Evolutionary conservation across 2,113 vertebrate species (phyloP), one percentile per base, ranked within the genome.

Genomic region (Collichthys lucidus): DNA sequence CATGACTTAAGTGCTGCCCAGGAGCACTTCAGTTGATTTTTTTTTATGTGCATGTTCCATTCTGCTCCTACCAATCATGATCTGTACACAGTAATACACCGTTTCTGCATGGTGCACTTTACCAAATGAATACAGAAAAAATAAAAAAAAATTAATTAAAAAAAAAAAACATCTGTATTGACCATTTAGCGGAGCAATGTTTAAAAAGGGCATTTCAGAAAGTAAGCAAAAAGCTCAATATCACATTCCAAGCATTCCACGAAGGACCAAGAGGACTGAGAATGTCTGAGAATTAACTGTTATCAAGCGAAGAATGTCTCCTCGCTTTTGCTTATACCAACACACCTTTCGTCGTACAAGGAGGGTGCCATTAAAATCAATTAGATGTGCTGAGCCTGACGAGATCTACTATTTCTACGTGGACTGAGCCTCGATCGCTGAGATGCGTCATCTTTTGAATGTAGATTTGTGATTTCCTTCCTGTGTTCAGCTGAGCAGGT

Each of bases 401-500:
- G 47, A n/a, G 14, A 49, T 56, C 53, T 11, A 35, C 20, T 56
- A 61, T 73, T 69, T 60, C 16, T 29, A 19, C 29, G 14, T 5
- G 4, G 40, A 64, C 11, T 50, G 44, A 8, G 42, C 49, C 31
- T 57, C 19, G 2, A 65, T 53, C 22, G 75, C 0, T 66, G 11
- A 72, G 47, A 74, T 55, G 56, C 46, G 57, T 62, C 35, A 70
- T 16, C 24, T 77, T 70, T 64, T 80, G 5, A 83, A 61, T 49
- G 31, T 20, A 40, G 22, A 74, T 65, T 50, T 65, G 26, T 53
- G 16, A 57, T 29, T 65, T 73, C 50, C 14, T 22, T 63, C 50
- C 20, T 19, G 29, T 35, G n/a, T 83, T 57, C 35, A 40, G 52
- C 44, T 42, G 5, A 15, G n/a, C 22, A 12, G 29, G 4, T 29